phyloP scores from a whole-genome alignment of 2,888 invertebrate genomes.

The Protodeltote pygarga region DNA sequence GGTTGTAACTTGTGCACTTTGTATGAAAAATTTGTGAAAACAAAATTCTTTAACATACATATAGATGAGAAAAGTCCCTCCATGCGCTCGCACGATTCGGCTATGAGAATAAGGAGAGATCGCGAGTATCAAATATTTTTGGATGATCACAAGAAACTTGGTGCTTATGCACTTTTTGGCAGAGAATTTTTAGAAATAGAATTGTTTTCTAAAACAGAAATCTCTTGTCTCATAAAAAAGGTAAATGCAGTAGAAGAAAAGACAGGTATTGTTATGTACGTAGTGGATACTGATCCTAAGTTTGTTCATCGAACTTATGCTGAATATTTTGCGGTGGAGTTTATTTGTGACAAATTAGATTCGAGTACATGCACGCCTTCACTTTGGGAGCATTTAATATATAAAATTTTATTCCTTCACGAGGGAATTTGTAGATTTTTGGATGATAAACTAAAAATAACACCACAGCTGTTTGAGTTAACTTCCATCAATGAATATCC shows the following conservation, averaged over 20 bases:
- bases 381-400: too few species aligned
- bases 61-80: conserved; percentile 29
- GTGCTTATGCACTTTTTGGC: conserved; percentile 15
- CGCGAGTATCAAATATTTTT: conserved; percentile 11
- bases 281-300: conserved; percentile 13
- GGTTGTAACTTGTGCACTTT: conserved; percentile 8
- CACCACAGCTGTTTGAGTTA: too few species aligned
- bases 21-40: conserved; percentile 31
- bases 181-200: background rate
- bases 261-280: conserved; percentile 30
- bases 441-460: too few species aligned
- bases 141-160: conserved; percentile 20
- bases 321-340: conserved; percentile 42
- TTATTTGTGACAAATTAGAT: conserved; percentile 18
- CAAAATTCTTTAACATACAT: conserved; percentile 32
- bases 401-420: too few species aligned
- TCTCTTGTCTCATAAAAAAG: conserved; percentile 2
- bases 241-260: conserved; percentile 23
- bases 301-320: conserved; percentile 37
- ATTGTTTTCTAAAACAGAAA: conserved; percentile 16
- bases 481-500: too few species aligned
- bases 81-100: conserved; percentile 18
- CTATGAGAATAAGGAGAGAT: conserved; percentile 19
- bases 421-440: too few species aligned
- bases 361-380: conserved; percentile 4